Base-by-base conservation (phyloP, 2,797 vertebrate species). In the Synanceia verrucosa region DNA sequence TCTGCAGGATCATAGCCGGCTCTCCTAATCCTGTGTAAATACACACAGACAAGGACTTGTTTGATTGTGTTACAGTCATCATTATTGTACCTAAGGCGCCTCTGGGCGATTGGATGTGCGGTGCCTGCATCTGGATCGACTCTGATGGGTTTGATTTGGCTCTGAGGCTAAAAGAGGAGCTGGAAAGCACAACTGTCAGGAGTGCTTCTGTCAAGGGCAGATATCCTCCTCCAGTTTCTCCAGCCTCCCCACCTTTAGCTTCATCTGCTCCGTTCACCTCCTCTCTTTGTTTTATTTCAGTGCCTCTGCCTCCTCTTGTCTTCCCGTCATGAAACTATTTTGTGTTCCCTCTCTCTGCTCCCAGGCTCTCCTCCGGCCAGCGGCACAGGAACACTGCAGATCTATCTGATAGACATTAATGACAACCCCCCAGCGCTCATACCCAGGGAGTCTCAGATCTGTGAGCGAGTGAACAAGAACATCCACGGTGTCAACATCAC, bases 401-500 rank as follows among this genome's bases (percentile, higher is more conserved):
- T 98, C 85, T 96, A 96, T 73, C 95, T 98, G 64, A 97, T 97
- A 47, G 97, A 98, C 91, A 96, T 97, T 88, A 98, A 98, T 1
- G 97, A 98, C 91, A 98, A 98, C 2, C 95, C 96, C 1, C 97
- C 97, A 0, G 95, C 93, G 67, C 95, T 98, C 47, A 88, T 96
- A 86, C 96, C 96, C 55, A 95, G 90, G 83, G 97, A 98, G 87
- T 96, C 96, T 0, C 97, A 97, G 95, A 94, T 98, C 91, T 98
- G 97, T 3, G 97, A 98, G 88, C 94, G 93, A 85, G 93, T 95
- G 1, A 94, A 94, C 92, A 93, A 94, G 59, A 95, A 93, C 14
- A 88, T 94, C 90, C 93, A 94, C 16, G 92, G 94, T 81, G 94
- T 98, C 92, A 98, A 98, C 95, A 97, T 98, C 90, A 98, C 97